Conservation (phyloP, 2,888 invertebrate genomes). For the Elgonia sp. region DNA sequence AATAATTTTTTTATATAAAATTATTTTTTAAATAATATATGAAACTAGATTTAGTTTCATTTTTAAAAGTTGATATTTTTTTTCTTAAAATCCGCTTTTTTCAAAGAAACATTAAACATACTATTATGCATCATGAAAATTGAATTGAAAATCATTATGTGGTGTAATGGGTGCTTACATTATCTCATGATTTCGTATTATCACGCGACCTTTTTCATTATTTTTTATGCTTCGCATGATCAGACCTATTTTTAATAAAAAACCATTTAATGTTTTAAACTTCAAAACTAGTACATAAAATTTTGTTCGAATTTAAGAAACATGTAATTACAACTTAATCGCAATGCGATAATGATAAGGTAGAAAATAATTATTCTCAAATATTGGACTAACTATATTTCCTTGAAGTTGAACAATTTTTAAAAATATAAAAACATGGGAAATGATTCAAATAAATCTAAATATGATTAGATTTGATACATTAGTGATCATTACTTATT, state of each 20-base stretch:
- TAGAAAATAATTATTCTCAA: no score
- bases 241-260: conserved; percentile 29
- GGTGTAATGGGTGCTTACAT: conserved; percentile 18
- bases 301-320: not conserved
- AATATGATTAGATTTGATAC: no score
- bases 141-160: conserved; percentile 21
- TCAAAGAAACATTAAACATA: not conserved
- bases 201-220: conserved; percentile 31
- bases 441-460: no score
- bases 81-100: not conserved
- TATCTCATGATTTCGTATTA: conserved; percentile 25
- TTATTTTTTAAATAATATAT: not conserved
- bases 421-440: no score
- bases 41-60: not conserved
- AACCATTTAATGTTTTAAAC: not conserved
- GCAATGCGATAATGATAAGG: not conserved
- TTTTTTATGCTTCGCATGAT: conserved; percentile 28
- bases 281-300: not conserved
- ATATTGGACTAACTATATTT: no score
- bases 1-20: no score
- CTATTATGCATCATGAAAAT: not conserved
- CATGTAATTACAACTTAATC: conserved; percentile 24
- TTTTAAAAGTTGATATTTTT: not conserved
- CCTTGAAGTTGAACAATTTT: no score
- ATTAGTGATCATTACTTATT: no score